These are phyloP conservation scores for Arnoldichthys spilopterus DNA, from an alignment of 2,797 vertebrate genomes.

Conservation along the genomic window DNA sequence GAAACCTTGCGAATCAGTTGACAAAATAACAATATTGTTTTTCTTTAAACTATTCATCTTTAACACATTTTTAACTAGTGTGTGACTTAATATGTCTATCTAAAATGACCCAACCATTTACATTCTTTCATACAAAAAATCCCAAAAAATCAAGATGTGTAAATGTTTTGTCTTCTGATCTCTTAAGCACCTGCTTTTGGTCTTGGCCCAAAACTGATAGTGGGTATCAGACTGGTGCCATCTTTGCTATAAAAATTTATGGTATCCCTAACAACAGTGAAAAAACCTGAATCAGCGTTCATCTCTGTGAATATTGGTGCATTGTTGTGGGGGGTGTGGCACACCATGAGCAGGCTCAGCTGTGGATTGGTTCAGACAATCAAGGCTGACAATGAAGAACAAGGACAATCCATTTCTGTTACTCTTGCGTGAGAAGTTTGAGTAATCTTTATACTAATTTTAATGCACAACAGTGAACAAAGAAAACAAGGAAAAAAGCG, in stretches of 20 bases:
- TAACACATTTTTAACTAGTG: no score
- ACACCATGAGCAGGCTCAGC: not conserved
- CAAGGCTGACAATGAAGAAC: not conserved
- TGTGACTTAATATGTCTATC: no score
- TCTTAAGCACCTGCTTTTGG: not conserved
- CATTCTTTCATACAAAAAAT: no score
- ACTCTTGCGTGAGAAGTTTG: not conserved
- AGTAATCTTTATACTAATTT: not conserved
- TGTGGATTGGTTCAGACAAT: constrained; percentile 3
- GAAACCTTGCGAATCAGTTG: no score
- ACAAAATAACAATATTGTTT: no score
- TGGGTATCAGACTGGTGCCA: not conserved
- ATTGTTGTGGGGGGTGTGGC: no score
- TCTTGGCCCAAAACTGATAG: not conserved
- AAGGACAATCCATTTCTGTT: not conserved
- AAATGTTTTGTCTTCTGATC: no score
- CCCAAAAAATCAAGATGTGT: no score
- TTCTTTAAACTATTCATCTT: no score
- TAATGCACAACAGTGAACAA: constrained; percentile 8
- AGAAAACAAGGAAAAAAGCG: constrained; percentile 4
- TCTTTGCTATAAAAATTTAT: not conserved
- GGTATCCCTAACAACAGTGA: not conserved
- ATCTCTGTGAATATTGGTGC: no score
- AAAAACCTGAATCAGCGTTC: not conserved
- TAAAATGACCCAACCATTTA: no score